Percentiles rank a stretch among this genome's conserved stretches.
These are phyloP conservation scores for Hoplodrina ambigua DNA, from an alignment of 2,888 invertebrate species.

Conservation along the genomic window DNA sequence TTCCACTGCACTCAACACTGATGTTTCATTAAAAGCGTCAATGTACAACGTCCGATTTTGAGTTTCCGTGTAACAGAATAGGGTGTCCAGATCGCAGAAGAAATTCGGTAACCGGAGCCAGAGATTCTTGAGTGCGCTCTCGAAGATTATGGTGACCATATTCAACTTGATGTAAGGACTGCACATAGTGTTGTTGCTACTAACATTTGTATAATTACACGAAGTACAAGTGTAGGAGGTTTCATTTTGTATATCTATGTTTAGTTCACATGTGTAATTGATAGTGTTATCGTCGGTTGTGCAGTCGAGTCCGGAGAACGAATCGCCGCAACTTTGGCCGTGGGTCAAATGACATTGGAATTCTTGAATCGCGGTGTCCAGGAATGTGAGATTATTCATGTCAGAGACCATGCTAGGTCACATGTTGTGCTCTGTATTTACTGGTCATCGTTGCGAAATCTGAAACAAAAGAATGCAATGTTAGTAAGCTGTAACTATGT, in stretches of 20 bases:
- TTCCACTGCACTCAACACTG: slow-evolving; percentile 69
- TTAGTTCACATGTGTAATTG: slow-evolving; percentile 79
- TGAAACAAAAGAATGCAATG: slow-evolving; percentile 65
- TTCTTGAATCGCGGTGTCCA: slow-evolving; percentile 78
- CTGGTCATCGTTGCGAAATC: slow-evolving; percentile 59
- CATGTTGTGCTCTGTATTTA: slow-evolving; percentile 65
- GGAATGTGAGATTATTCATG: slow-evolving; percentile 81
- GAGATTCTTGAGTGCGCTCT: slow-evolving; percentile 82
- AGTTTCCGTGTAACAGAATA: slow-evolving; percentile 78
- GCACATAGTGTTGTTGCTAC: slow-evolving; percentile 80
- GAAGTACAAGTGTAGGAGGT: slow-evolving; percentile 83
- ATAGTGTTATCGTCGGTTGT: slow-evolving; percentile 63
- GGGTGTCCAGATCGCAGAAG: slow-evolving; percentile 78
- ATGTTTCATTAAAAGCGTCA: slow-evolving; percentile 71
- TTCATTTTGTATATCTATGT: slow-evolving; percentile 86
- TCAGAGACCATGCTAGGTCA: slow-evolving; percentile 78
- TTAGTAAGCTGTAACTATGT: neutral
- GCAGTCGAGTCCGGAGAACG: slow-evolving; percentile 78
- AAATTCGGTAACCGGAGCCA: slow-evolving; percentile 82
- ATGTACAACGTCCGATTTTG: slow-evolving; percentile 82
- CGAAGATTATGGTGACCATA: slow-evolving; percentile 80
- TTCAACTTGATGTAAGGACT: slow-evolving; percentile 84
- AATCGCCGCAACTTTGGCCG: slow-evolving; percentile 75
- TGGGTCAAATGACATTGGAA: slow-evolving; percentile 78
- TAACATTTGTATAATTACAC: slow-evolving; percentile 77